phyloP scores from a whole-genome alignment of 2,888 invertebrate species.

The Biston stratarius region DNA sequence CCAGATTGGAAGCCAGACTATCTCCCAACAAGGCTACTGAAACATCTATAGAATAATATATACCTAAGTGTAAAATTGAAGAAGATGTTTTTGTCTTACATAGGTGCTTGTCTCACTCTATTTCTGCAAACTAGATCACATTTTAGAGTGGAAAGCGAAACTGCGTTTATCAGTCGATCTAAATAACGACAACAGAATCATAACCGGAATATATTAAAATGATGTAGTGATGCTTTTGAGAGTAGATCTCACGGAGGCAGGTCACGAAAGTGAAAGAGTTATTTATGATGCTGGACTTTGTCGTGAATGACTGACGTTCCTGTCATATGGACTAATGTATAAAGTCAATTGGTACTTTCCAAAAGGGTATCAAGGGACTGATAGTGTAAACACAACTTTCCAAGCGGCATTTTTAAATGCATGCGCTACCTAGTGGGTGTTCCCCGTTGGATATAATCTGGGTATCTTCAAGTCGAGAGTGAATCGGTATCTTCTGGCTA shows the following conservation, averaged over 20 bases:
- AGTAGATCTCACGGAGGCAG: conserved; percentile 52
- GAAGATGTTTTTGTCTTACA: too few relatives aligned
- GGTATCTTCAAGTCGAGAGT: too few relatives aligned
- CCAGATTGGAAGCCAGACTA: too few relatives aligned
- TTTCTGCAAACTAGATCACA: conserved; percentile 20
- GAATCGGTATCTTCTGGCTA: too few relatives aligned
- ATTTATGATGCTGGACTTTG: conserved; percentile 45
- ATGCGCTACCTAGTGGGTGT: too few relatives aligned
- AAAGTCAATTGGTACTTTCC: conserved; percentile 27
- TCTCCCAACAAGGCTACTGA: too few relatives aligned
- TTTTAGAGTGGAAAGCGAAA: conserved; percentile 34
- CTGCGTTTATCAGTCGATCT: conserved; percentile 49
- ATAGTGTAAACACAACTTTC: background rate
- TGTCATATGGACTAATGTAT: conserved; percentile 38
- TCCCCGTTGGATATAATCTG: too few relatives aligned
- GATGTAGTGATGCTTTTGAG: conserved; percentile 55
- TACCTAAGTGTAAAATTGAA: too few relatives aligned
- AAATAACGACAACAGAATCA: conserved; percentile 56
- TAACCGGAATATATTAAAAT: conserved; percentile 56
- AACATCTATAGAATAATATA: too few relatives aligned
- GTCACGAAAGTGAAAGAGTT: conserved; percentile 53
- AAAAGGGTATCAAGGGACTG: conserved; percentile 11
- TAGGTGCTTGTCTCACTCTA: background rate
- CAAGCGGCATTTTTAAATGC: background rate
- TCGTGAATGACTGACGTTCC: conserved; percentile 43